Conservation (phyloP, 2,888 invertebrate species). For the Eilema caniola region DNA sequence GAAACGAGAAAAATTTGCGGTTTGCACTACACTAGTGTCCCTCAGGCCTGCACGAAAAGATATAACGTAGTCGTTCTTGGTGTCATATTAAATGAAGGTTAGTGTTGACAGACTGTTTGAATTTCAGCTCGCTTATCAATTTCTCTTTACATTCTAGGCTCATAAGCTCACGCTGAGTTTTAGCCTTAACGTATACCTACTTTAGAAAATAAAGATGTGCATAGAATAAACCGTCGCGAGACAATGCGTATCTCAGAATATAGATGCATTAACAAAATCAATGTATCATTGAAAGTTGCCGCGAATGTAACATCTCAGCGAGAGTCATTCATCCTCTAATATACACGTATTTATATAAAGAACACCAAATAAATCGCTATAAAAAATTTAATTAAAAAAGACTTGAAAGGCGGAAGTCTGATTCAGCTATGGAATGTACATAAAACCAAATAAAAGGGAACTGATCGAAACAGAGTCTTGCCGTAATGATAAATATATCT, state of each 20-base stretch:
- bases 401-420: not conserved
- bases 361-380: not conserved
- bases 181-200: not conserved
- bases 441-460: conserved; percentile 13
- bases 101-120: conserved; percentile 5
- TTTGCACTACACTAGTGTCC: not conserved
- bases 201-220: not conserved
- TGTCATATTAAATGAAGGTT: not conserved
- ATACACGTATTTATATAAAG: not conserved
- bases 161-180: not conserved
- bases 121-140: conserved; percentile 1
- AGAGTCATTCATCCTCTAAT: too few relatives aligned
- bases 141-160: not conserved
- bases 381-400: conserved; percentile 33
- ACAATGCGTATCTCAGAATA: not conserved
- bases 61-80: not conserved
- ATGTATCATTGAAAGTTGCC: not conserved
- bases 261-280: not conserved
- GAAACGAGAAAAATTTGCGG: conserved; percentile 45
- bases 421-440: not conserved
- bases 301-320: too few relatives aligned
- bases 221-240: not conserved
- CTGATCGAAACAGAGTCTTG: conserved; percentile 43
- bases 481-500: conserved; percentile 52
- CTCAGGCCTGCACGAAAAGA: not conserved